Evolutionary conservation across 2,888 invertebrate genomes (phyloP).

Genomic region (Perithous albicinctus): DNA sequence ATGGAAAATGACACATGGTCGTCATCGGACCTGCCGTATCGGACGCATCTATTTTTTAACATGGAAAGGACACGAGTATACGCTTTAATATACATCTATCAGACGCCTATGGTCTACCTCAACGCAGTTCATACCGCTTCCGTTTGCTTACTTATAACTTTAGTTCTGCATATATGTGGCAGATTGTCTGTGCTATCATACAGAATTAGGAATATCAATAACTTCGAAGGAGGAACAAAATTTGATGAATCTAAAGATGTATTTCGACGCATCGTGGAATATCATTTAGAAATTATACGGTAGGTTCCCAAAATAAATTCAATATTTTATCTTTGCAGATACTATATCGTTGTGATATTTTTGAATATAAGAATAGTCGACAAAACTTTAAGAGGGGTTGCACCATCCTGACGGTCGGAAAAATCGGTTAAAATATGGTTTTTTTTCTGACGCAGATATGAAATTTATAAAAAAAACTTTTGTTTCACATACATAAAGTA

Average conservation of each 20-base stretch:
- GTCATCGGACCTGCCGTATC: conserved; percentile 9
- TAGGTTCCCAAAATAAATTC: too few relatives aligned
- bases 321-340: too few relatives aligned
- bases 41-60: conserved; percentile 2
- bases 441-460: too few relatives aligned
- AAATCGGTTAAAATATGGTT: too few relatives aligned
- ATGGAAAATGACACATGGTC: background rate
- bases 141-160: conserved; percentile 26
- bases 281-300: conserved; percentile 22
- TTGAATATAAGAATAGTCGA: too few relatives aligned
- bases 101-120: conserved; percentile 29
- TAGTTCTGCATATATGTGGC: conserved; percentile 27
- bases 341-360: too few relatives aligned
- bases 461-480: too few relatives aligned
- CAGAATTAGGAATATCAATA: background rate
- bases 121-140: conserved; percentile 34
- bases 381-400: too few relatives aligned
- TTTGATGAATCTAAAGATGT: background rate
- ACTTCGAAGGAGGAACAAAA: background rate
- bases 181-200: conserved; percentile 19
- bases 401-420: too few relatives aligned
- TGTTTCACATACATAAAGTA: too few relatives aligned
- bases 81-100: conserved; percentile 28
- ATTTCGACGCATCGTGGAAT: conserved; percentile 12
- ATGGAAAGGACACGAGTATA: background rate